Conservation (phyloP, 2,797 vertebrate species). For the Platyrinchus mystaceus region DNA sequence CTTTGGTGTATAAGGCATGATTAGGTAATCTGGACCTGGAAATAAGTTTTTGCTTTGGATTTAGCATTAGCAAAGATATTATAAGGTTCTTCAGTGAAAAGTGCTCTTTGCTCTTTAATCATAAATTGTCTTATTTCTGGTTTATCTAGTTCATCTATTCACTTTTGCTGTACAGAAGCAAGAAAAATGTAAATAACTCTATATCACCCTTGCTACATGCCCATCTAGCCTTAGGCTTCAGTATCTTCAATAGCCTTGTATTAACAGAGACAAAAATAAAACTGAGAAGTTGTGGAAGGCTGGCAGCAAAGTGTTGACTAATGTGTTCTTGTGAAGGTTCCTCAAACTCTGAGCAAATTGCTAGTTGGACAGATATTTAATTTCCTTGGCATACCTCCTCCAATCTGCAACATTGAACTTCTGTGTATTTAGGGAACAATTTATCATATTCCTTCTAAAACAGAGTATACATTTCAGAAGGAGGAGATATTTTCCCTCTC, state of each 20-base stretch:
- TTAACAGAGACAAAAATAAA: neutral
- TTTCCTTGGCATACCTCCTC: constrained; percentile 35
- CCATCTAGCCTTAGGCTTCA: neutral
- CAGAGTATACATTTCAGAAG: neutral
- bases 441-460: neutral
- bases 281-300: neutral
- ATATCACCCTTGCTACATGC: neutral
- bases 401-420: constrained; percentile 46
- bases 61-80: neutral
- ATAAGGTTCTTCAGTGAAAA: neutral
- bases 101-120: neutral
- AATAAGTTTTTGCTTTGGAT: neutral
- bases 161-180: neutral
- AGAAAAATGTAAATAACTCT: neutral
- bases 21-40: neutral
- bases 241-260: neutral
- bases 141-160: neutral
- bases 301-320: constrained; percentile 5
- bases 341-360: constrained; percentile 34
- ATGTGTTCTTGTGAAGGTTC: constrained; percentile 11
- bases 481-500: neutral
- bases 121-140: neutral
- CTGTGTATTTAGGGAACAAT: neutral
- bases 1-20: neutral
- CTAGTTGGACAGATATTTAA: constrained; percentile 42